Evolutionary conservation across 2,113 vertebrate species (phyloP), one percentile per base, ranked within the genome.

Genomic region (Neotoma lepida): DNA sequence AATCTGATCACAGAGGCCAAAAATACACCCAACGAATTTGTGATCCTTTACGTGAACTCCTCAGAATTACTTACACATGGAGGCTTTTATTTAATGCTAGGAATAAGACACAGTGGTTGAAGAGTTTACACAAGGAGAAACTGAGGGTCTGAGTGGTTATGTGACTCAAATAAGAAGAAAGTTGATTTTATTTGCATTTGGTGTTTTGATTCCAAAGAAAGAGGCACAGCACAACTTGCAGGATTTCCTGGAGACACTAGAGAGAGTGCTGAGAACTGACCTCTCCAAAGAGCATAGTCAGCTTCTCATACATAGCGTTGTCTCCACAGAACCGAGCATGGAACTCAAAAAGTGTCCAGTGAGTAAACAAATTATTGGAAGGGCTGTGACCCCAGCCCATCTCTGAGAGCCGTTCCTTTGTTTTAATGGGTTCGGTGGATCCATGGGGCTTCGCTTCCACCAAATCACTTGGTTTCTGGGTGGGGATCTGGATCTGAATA

Each of bases 171-270:
- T 33, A n/a, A 26, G 28, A 78, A 56, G 28, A 6, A 7, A n/a
- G 24, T 4, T 39, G 15, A 44, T 44, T 71, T 82, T 49, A 76
- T 24, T 26, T 76, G 13, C 44, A 5, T 86, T 41, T 81, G 49
- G 2, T 70, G 64, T 56, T 86, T n/a, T 86, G 58, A 30, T 70
- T 63, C 49, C 74, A 76, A 82, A 86, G 70, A 96, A 73, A 73
- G 64, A 88, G 44, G 41, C 20, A 58, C 0, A 41, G 17, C 22
- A 0, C 49, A 8, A 56, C 74, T 61, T n/a, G 0, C 5, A 26
- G 56, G 28, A 54, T 68, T 84, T 66, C 51, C 61, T 35, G 64
- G 70, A 61, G 81, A 92, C 56, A 58, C 8, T 33, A 30, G 17
- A 6, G 33, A 39, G 9, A 20, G 3, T 33, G 33, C 78, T 56